These are phyloP conservation scores for Gambusia holbrooki DNA, from an alignment of 2,113 vertebrate genomes.

Conservation along the genomic window DNA sequence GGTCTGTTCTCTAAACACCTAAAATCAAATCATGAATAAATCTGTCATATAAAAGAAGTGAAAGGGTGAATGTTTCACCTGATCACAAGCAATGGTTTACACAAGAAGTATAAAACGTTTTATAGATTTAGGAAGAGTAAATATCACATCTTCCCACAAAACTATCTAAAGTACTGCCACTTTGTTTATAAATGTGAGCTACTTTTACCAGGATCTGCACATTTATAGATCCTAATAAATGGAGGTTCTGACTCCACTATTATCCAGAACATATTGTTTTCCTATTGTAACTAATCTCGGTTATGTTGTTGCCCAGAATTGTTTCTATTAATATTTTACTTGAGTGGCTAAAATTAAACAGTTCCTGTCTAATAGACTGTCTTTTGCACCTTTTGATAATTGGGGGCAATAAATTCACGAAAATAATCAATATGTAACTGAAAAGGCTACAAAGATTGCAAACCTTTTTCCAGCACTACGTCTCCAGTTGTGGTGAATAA, in stretches of 20 bases:
- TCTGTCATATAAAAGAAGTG: too few relatives aligned
- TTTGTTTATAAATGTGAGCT: neutral
- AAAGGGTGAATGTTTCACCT: neutral
- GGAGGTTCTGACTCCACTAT: neutral
- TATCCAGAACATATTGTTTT: neutral
- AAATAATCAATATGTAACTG: constrained; percentile 1
- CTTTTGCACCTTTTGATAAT: constrained; percentile 29
- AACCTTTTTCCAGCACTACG: neutral
- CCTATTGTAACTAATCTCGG: neutral
- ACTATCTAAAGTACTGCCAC: neutral
- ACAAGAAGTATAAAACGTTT: neutral
- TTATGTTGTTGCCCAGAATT: neutral
- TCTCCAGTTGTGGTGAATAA: neutral
- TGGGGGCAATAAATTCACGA: constrained; percentile 12
- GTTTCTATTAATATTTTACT: constrained; percentile 6
- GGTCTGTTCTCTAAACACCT: too few relatives aligned
- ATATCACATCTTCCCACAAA: too few relatives aligned
- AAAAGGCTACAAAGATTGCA: constrained; percentile 4
- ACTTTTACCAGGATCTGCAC: neutral
- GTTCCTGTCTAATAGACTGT: neutral
- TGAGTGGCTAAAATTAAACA: neutral
- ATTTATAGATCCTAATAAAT: too few relatives aligned
- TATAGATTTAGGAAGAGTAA: neutral
- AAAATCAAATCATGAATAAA: too few relatives aligned
- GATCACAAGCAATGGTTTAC: neutral